Base-by-base conservation (phyloP, 2,888 invertebrate genomes). In the Cephus spinipes region DNA sequence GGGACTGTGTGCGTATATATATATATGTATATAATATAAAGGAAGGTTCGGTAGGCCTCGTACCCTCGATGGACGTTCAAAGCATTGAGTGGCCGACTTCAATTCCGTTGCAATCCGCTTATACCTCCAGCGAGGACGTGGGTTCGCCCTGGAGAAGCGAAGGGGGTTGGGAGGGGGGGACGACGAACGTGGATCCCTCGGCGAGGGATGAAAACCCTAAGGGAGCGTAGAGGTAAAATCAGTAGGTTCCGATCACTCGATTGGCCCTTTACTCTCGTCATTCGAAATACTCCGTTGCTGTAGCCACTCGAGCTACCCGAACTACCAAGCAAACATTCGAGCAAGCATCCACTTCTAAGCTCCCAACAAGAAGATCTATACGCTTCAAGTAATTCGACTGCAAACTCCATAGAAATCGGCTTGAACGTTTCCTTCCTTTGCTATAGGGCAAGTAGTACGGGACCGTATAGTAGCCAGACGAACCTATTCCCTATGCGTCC, bases 71-170 rank as follows among this genome's bases (percentile, higher is more conserved):
- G 31, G 31, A 71, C 31, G 83, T 84, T 87, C 88, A 86, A 89
- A 87, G 86, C 87, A 86, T 86, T 83, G 83, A 86, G 78, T 82
- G 81, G 82, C 84, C 85, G 85, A 86, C 88, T 88, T 85, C 88
- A 89, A 89, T 89, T 89, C 87, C 86, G 84, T 86, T 85, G 87
- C 89, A 89, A 89, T 89, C 89, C 87, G 89, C 89, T 89, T 89
- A 89, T 84, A 84, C 84, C 83, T 83, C 81, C 79, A 23, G 81
- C 83, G 83, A 79, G 73, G 71, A 78, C 74, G 77, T 69, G 69
- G 73, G 40, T 74, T 69, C 76, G 68, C 73, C 77, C 77, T 75
- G 75, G 77, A 34, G 35, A 36, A 36, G 33, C 9, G 30, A 75
- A 55, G 75, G 77, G 74, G 69, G 36, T 3, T 30, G 11, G 30